Base-by-base conservation (phyloP, 2,113 vertebrate species). In the Hippocampus guttulatus region DNA sequence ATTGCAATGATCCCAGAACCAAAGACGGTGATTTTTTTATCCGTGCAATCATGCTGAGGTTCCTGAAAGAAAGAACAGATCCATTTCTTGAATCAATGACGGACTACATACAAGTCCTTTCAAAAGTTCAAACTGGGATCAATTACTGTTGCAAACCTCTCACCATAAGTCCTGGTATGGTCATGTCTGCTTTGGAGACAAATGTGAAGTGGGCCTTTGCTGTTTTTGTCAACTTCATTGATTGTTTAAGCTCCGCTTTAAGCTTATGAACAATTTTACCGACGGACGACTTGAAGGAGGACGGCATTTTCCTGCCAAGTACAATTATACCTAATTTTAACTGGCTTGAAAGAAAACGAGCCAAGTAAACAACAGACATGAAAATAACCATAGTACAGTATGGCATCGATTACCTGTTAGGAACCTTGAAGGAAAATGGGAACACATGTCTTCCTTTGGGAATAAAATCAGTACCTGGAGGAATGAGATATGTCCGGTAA, bases 401-500 rank as follows among this genome's bases (percentile, higher is more conserved):
- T 45, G 12, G 2, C 14, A 45, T 45, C 14, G 1, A 45, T 16
- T 49, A 89, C 90, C 82, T 75, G 41, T 88, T 64, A 15, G 89
- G 89, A 71, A 92, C 85, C 15, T 63, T 72, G 67, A 91, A 91
- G 3, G 0, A 69, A 76, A 92, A 91, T 15, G 90, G 85, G 63
- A 16, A 90, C 1, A 75, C 63, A 8, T 92, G 85, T 23, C 16
- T 78, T 78, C 91, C 89, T 75, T 73, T 74, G 3, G 8, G 41
- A 47, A 92, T 52, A 18, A 79, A 45, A 27, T 79, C 76, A 30
- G 47, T 76, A 3, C 79, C 90, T 92, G 49, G n/a, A 75, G 71
- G 58, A 70, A 0, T 68, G 57, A 30, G 0, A 54, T 9, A n/a
- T 51, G 47, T 51, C 47, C 6, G 47, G 47, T 51, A 52, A 23